These are phyloP conservation scores for Sciaenops ocellatus DNA, from an alignment of 2,797 vertebrate genomes.

Conservation along the genomic window DNA sequence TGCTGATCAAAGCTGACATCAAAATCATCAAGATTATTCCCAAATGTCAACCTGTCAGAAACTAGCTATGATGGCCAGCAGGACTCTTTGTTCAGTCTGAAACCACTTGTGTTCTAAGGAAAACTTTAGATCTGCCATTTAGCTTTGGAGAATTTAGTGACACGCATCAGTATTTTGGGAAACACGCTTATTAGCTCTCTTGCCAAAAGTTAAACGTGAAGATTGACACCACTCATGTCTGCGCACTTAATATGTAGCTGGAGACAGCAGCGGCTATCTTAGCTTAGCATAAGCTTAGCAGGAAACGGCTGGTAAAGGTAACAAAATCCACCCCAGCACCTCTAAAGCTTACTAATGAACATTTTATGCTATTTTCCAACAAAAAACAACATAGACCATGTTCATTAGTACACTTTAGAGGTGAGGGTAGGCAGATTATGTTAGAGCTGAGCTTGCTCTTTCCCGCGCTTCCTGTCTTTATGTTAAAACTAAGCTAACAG, in stretches of 20 bases:
- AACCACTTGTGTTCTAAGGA: background rate
- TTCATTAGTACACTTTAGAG: background rate
- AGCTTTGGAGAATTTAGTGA: background rate
- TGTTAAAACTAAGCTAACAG: background rate
- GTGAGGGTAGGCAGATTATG: background rate
- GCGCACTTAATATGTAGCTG: background rate
- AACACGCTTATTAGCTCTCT: background rate
- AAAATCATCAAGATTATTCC: background rate
- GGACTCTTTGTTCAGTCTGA: background rate
- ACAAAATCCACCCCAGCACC: background rate
- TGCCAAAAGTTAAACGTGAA: background rate
- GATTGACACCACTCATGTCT: background rate
- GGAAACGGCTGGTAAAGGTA: background rate
- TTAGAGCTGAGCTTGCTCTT: no score
- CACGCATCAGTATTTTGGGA: background rate
- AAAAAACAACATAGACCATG: background rate
- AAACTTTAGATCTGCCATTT: background rate
- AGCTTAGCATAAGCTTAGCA: background rate
- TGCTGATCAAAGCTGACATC: slow-evolving; percentile 10
- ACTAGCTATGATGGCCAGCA: background rate
- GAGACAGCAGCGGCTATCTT: background rate
- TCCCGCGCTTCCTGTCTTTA: background rate
- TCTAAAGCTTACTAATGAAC: background rate
- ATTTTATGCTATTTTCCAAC: background rate
- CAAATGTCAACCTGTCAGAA: background rate